These are phyloP conservation scores for Stenurella melanura DNA, from an alignment of 2,888 invertebrate genomes.

Conservation along the genomic window DNA sequence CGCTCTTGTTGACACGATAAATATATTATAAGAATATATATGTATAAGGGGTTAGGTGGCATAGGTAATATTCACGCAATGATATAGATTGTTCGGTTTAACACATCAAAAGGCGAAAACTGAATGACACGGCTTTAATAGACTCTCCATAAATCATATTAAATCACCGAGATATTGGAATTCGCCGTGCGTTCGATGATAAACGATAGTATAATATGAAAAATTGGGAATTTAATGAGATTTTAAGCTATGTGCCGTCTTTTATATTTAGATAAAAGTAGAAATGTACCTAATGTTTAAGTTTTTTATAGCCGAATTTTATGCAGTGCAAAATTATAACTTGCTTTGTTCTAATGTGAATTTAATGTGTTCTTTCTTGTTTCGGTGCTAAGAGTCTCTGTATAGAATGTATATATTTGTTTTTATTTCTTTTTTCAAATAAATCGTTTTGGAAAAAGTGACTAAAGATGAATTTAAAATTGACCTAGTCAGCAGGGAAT, in stretches of 20 bases:
- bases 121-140: slow-evolving; percentile 63
- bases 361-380: background rate
- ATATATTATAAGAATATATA: slow-evolving; percentile 20
- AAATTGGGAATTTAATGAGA: slow-evolving; percentile 71
- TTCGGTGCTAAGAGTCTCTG: background rate
- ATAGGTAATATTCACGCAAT: slow-evolving; percentile 31
- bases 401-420: too few species aligned
- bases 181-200: slow-evolving; percentile 68
- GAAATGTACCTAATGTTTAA: slow-evolving; percentile 32
- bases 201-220: slow-evolving; percentile 70
- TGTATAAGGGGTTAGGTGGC: background rate
- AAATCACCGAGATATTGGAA: slow-evolving; percentile 70
- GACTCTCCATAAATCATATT: slow-evolving; percentile 68
- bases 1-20: slow-evolving; percentile 7
- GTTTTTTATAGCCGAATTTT: slow-evolving; percentile 12
- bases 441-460: too few species aligned
- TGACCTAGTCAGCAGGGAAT: too few species aligned
- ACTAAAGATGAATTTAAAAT: too few species aligned
- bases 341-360: background rate
- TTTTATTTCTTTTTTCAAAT: too few species aligned
- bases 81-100: slow-evolving; percentile 39
- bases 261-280: slow-evolving; percentile 26
- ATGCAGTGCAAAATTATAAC: slow-evolving; percentile 8
- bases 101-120: slow-evolving; percentile 54
- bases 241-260: slow-evolving; percentile 56